Percentiles rank a stretch among this genome's conserved stretches.
These are phyloP conservation scores for Brachypteracias leptosomus DNA, from an alignment of 2,113 vertebrate species.

Conservation along the genomic window DNA sequence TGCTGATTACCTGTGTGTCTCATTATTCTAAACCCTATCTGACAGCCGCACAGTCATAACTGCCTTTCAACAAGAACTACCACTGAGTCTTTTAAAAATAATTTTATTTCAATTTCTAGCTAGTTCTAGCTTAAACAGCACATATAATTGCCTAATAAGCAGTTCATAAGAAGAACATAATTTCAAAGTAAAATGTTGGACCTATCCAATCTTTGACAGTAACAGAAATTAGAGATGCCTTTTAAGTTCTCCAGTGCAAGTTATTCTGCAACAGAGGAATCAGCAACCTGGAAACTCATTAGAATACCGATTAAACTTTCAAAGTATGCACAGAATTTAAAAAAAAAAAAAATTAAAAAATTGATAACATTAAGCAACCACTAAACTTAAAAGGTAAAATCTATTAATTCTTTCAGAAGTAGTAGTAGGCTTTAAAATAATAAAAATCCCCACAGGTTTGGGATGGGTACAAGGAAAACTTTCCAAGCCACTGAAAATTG, in stretches of 20 bases:
- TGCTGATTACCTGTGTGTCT: conserved; percentile 35
- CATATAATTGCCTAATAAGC: conserved; percentile 65
- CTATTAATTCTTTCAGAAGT: neutral
- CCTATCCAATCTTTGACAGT: conserved; percentile 42
- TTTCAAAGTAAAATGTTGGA: conserved; percentile 67
- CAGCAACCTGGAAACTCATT: neutral
- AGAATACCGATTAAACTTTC: conserved; percentile 18
- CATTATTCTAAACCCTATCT: conserved; percentile 50
- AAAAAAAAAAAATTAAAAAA: neutral
- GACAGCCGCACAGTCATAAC: conserved; percentile 24
- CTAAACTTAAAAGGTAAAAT: neutral
- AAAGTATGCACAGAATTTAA: neutral
- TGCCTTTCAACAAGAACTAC: conserved; percentile 50
- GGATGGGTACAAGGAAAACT: neutral
- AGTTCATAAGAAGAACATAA: conserved; percentile 60
- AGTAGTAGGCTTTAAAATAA: neutral
- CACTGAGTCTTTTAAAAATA: conserved; percentile 51
- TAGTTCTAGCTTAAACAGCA: conserved; percentile 57
- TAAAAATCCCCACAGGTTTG: neutral
- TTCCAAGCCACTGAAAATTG: rapidly evolving
- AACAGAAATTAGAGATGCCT: conserved; percentile 50
- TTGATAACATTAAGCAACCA: neutral
- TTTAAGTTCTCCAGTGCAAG: conserved; percentile 37
- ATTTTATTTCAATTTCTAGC: conserved; percentile 58
- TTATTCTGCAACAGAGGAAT: neutral